Base-by-base conservation (phyloP, 2,888 invertebrate species). In the Tenthredo mesomela region DNA sequence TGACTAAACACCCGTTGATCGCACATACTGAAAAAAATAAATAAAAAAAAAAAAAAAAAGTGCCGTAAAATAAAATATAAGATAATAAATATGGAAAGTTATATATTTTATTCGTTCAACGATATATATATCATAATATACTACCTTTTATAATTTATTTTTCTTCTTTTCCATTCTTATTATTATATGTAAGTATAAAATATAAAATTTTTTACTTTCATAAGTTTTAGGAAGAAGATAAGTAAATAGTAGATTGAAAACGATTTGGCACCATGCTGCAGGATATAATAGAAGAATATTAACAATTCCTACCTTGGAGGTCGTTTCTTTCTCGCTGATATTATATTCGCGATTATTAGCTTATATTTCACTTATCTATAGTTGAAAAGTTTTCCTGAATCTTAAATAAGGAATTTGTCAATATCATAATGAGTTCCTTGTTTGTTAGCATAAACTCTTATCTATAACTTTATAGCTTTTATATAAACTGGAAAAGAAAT, bases 1-100 rank as follows among this genome's bases (percentile, higher is more conserved):
- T 73, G 10, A 33, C 67, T 73, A 12, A 70, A 70, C 37, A 73
- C 73, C 73, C 73, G 21, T 73, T 12, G n/a, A 43, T 73, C 40
- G 25, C 25, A 58, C 58, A 25, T 25, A 61, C 21, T 25, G 4
- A 21, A 21, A 25, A 61, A 10, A 54, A 18, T 2, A n/a, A 6
- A 18, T 0, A n/a, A 10, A 18, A 18, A n/a, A 9, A 1, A 18
- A 0, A 6, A 10, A 25, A 25, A 25, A 21, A 61, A 25, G 25
- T 61, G 61, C 61, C 25, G 12, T 61, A 1, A 21, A 61, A 61
- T 12, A 61, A 61, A 61, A 61, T 21, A 21, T 61, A 12, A 25
- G 25, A 61, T 33, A 33, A 61, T 61, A 61, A 61, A 25, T 25
- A 25, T 25, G 61, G 25, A 12, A 61, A 47, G 47, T 47, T 47